Evolutionary conservation across 2,113 vertebrate species (phyloP).

Genomic region (Nansenia antarctica): DNA sequence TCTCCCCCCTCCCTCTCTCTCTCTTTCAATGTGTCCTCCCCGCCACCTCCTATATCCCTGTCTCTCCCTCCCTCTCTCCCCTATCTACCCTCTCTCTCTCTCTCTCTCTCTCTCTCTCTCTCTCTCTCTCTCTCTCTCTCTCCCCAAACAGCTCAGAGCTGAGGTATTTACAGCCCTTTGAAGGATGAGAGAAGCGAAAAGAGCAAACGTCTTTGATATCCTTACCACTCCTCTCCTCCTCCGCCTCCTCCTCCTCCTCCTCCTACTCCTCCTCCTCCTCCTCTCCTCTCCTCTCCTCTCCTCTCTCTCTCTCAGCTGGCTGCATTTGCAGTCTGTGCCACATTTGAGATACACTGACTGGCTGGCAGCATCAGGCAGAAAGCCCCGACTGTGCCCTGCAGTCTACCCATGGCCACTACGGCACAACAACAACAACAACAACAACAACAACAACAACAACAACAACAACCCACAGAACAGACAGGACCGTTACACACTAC

Average conservation of each 20-base stretch:
- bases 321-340: background rate
- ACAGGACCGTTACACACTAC: too few species aligned
- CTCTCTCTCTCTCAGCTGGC: too few species aligned
- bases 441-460: too few species aligned
- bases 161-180: background rate
- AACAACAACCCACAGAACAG: too few species aligned
- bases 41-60: background rate
- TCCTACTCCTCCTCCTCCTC: too few species aligned
- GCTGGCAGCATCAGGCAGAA: background rate
- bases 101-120: background rate
- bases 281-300: background rate
- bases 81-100: background rate
- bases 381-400: background rate
- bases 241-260: too few species aligned
- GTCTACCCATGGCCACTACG: background rate
- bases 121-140: background rate
- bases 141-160: background rate
- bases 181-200: background rate
- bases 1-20: background rate
- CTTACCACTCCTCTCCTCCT: background rate
- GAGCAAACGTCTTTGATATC: background rate
- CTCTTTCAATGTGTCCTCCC: background rate
- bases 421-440: too few species aligned
- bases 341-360: background rate
- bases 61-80: background rate